These are phyloP conservation scores for Drosophila mercatorum DNA, from an alignment of 2,888 invertebrate genomes.

Conservation along the genomic window DNA sequence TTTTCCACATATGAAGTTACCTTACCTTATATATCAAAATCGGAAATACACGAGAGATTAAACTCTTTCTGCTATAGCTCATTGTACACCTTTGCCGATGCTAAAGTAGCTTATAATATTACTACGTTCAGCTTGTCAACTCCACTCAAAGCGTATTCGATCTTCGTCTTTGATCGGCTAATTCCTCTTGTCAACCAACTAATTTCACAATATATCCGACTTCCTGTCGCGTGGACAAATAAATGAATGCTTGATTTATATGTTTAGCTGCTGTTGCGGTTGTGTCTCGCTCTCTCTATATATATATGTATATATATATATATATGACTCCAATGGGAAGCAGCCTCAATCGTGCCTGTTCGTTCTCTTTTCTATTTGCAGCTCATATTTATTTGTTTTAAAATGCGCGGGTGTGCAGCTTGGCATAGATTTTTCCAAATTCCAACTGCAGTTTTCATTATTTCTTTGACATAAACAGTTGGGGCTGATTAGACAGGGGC, in stretches of 20 bases:
- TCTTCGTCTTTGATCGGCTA: background rate
- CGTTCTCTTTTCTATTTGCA: slow-evolving; percentile 40
- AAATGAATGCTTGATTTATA: slow-evolving; percentile 45
- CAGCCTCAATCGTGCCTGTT: background rate
- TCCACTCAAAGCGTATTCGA: slow-evolving; percentile 9
- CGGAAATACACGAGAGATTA: too few relatives aligned
- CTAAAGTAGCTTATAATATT: background rate
- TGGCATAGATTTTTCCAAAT: slow-evolving; percentile 19
- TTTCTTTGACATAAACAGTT: slow-evolving; percentile 48
- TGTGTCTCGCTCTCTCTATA: slow-evolving; percentile 1
- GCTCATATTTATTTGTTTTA: slow-evolving; percentile 65
- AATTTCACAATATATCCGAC: slow-evolving; percentile 42
- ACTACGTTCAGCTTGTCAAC: background rate
- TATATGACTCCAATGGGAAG: background rate
- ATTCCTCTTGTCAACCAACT: background rate
- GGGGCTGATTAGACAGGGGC: background rate
- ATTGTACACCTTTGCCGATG: background rate
- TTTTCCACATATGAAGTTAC: too few relatives aligned
- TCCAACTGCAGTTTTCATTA: slow-evolving; percentile 39
- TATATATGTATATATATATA: background rate
- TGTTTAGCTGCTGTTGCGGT: slow-evolving; percentile 20
- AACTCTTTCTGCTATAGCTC: too few relatives aligned
- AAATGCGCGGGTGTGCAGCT: background rate
- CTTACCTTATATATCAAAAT: too few relatives aligned
- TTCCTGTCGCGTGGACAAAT: slow-evolving; percentile 46